Percentiles rank a stretch among this genome's conserved stretches.
Conservation (phyloP, 2,113 vertebrate genomes). For the Chaetura pelagica region DNA sequence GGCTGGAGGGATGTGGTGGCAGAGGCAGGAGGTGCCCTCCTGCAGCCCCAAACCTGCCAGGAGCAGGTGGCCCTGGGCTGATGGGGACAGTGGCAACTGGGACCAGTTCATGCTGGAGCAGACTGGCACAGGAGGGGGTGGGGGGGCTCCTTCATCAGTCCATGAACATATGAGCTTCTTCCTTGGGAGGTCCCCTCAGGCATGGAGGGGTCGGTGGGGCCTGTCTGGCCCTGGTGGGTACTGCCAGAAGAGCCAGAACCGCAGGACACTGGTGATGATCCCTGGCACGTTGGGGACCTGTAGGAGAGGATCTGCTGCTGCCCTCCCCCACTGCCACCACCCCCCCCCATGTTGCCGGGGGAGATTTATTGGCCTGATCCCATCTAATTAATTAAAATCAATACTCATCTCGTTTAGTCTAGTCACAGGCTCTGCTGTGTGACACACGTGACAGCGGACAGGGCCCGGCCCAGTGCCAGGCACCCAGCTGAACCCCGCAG, state of each 20-base stretch:
- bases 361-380: background rate
- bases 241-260: slow-evolving; percentile 89
- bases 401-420: background rate
- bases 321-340: background rate
- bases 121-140: too few relatives aligned
- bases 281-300: slow-evolving; percentile 92
- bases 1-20: background rate
- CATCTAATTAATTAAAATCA: slow-evolving; percentile 53
- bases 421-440: background rate
- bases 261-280: slow-evolving; percentile 86
- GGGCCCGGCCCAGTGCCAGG: background rate
- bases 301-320: background rate
- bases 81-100: background rate
- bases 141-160: background rate
- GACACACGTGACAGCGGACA: rapidly evolving
- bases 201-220: slow-evolving; percentile 73
- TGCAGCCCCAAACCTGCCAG: background rate
- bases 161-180: rapidly evolving
- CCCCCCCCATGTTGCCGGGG: background rate
- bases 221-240: slow-evolving; percentile 69
- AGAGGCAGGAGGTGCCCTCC: background rate
- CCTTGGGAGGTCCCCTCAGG: slow-evolving; percentile 56
- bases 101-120: background rate
- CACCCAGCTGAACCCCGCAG: background rate
- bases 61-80: background rate